Evolutionary conservation across 2,797 vertebrate genomes (phyloP), one percentile per base, ranked within the genome.

Genomic region (Schizopygopsis pylzovi): DNA sequence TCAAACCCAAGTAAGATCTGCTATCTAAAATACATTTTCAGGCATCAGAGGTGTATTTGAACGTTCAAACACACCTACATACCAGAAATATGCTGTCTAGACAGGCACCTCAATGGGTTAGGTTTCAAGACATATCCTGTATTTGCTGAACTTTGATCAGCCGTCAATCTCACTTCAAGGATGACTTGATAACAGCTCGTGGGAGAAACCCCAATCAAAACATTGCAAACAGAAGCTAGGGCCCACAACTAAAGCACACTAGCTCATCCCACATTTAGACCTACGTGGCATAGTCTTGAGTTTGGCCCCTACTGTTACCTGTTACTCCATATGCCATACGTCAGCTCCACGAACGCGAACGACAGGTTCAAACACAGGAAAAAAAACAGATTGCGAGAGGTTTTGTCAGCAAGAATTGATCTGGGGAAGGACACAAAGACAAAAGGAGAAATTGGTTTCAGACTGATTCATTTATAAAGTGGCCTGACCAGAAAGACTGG

Each of bases 271-370:
- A 80, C 67, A n/a, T 59, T 90, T 92, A 94, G 90, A 94, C 91
- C 89, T 92, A 95, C 95, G 94, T 95, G 94, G 94, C 95, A 95
- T 89, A 93, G 91, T 88, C 90, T 33, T 81, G 90, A 72, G 82
- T 70, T 83, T 86, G n/a, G 70, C 47, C n/a, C 45, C 13, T 70
- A 87, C 72, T 22, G 56, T 91, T 96, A 99, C 98, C 98, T 99
- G 97, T 99, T 99, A 90, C 97, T 99, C 98, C 98, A 99, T 91
- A 99, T 96, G 80, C 98, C 98, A 85, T 98, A 99, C 1, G 92
- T 92, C 2, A 99, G 91, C 93, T 99, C 98, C 93, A 99, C 98
- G 82, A 99, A 99, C 47, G 97, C 98, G 91, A 99, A 99, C 47
- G 98, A 99, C 2, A 99, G 96, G 75, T 99, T 99, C 82, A 99